Percentiles rank a stretch among this genome's conserved stretches.
Conservation (phyloP, 2,888 invertebrate species). For the Platerodrilus igneus region DNA sequence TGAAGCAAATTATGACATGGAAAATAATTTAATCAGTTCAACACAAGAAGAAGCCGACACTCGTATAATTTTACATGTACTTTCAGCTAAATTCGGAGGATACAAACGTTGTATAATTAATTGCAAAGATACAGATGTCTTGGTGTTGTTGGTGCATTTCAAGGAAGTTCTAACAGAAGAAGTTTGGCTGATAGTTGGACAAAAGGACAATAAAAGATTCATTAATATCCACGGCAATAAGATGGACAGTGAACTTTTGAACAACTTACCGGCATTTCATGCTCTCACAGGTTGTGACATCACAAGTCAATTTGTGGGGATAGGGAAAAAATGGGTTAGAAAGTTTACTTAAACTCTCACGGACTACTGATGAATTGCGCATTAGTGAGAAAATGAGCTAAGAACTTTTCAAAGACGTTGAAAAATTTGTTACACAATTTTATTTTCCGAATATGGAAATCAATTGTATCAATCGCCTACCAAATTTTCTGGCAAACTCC, state of each 20-base stretch:
- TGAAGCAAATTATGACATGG: constrained; percentile 12
- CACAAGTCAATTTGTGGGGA: constrained; percentile 21
- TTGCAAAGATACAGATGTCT: constrained; percentile 14
- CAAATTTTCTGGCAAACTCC: too few relatives aligned
- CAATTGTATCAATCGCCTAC: too few relatives aligned
- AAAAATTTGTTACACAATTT: too few relatives aligned
- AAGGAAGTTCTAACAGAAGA: constrained; percentile 13
- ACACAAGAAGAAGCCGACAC: constrained; percentile 24
- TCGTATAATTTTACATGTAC: constrained; percentile 21
- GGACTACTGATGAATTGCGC: too few relatives aligned
- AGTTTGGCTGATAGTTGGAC: constrained; percentile 20
- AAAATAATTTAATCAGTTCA: constrained; percentile 11
- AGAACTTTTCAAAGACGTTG: too few relatives aligned
- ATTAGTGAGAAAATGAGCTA: too few relatives aligned
- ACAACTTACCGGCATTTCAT: constrained; percentile 24
- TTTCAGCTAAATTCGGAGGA: constrained; percentile 9
- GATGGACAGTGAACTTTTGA: constrained; percentile 9
- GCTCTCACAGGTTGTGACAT: constrained; percentile 24
- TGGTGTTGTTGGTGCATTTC: constrained; percentile 18
- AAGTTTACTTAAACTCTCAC: too few relatives aligned
- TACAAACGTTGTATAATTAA: constrained; percentile 3
- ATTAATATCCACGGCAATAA: constrained; percentile 19
- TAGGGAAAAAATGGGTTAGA: constrained; percentile 23
- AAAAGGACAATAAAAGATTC: constrained; percentile 12
- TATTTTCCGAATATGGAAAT: too few relatives aligned